Evolutionary conservation across 2,797 vertebrate species (phyloP), one percentile per base, ranked within the genome.

Genomic region (Crypturellus tataupa): DNA sequence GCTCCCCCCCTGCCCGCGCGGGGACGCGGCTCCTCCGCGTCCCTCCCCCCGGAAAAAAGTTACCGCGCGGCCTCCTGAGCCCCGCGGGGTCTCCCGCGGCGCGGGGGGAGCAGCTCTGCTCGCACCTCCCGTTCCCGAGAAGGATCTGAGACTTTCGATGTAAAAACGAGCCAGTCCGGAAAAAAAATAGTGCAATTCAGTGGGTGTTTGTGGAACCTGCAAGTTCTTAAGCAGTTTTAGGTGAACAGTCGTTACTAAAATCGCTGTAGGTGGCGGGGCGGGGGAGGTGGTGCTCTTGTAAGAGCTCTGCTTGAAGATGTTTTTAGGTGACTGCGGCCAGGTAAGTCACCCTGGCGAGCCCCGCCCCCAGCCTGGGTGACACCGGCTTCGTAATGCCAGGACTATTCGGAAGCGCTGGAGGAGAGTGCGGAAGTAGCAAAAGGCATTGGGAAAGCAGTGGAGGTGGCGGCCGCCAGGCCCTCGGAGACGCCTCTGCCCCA

Each of bases 281-380:
- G 47, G 47, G 47, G 23, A 11, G 47, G 47, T 23, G 47, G 47
- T 23, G 47, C 47, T 70, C 7, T 5, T 47, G 79, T 47, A 21
- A 76, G 47, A 82, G 42, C 31, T 1, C 67, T 67, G 63, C 84
- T 90, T 80, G 44, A 86, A 89, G 69, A 37, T 47, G 25, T 87
- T 85, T 73, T 77, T 82, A 10, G 90, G 4, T 73, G 70, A 87
- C 19, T 29, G 0, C 46, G 87, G 76, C 33, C 91, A 94, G 96
- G 89, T 96, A 94, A 91, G 80, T 83, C 80, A 80, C 82, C 33
- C 40, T 78, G 35, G 44, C 56, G 85, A 83, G 92, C 89, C 65
- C 85, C 73, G 18, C 94, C 93, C 77, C 70, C 35, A 10, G 71
- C 24, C 68, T 49, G 91, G 75, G 91, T 96, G 94, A 94, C 95